These are phyloP conservation scores for Shinisaurus crocodilurus DNA, from an alignment of 2,113 vertebrate species.

Conservation along the genomic window DNA sequence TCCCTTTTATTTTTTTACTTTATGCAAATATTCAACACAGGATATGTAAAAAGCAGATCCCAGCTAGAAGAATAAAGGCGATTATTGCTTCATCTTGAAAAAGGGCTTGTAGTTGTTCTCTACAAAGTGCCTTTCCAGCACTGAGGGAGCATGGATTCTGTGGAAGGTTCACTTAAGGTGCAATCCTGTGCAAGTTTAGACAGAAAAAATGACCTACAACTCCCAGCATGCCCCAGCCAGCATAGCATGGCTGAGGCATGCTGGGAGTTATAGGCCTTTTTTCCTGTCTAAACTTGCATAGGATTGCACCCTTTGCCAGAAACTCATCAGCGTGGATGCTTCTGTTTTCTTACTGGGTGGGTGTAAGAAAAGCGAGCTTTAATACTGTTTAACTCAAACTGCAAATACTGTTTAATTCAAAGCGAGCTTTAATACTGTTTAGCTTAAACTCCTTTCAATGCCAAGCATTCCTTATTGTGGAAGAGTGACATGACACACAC, in stretches of 20 bases:
- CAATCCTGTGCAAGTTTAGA: no score
- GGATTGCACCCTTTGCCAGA: no score
- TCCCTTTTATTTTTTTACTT: constrained; percentile 11
- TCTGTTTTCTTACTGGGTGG: not conserved
- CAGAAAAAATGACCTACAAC: no score
- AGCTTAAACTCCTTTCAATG: not conserved
- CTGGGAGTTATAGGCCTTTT: no score
- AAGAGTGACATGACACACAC: not conserved
- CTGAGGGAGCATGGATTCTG: not conserved
- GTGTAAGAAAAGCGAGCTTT: not conserved
- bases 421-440: not conserved
- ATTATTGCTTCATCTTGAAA: constrained; percentile 27
- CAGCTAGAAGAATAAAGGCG: not conserved
- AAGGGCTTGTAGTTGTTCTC: constrained; percentile 4
- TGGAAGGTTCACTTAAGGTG: not conserved
- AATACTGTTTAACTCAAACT: no score
- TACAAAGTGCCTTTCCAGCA: not conserved
- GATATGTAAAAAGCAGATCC: not conserved
- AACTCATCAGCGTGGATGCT: constrained; percentile 4
- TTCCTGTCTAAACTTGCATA: no score
- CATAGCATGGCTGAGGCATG: no score
- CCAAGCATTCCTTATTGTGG: not conserved
- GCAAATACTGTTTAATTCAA: no score
- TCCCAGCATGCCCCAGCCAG: no score
- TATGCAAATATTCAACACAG: not conserved